phyloP scores from a whole-genome alignment of 2,113 vertebrate genomes.

The Microtus pennsylvanicus region DNA sequence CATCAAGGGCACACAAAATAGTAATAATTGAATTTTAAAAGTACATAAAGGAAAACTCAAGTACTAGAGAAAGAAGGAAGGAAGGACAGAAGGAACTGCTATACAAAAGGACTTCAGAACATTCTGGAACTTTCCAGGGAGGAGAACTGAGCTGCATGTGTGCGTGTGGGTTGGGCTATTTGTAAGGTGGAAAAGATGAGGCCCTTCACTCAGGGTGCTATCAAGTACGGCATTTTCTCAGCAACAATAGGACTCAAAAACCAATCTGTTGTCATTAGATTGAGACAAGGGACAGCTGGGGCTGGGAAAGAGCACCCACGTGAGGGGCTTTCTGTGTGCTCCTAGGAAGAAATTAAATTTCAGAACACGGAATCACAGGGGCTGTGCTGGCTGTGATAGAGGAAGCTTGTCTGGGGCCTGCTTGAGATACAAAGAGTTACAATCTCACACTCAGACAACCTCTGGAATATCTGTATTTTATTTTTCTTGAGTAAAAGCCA shows the following conservation, averaged over 20 bases:
- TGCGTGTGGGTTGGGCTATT: background rate
- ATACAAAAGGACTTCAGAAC: background rate
- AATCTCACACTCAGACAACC: too few relatives aligned
- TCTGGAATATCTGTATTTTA: background rate
- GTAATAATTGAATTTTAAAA: background rate
- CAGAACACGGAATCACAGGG: background rate
- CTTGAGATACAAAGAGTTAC: background rate
- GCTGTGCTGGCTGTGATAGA: rapidly evolving
- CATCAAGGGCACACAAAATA: background rate
- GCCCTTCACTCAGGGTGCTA: constrained; percentile 37
- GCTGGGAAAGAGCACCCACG: background rate
- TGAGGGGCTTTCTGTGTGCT: background rate
- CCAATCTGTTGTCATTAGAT: background rate
- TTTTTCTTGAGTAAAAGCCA: background rate
- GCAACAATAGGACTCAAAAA: constrained; percentile 57
- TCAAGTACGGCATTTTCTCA: constrained; percentile 40
- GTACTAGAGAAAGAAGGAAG: background rate
- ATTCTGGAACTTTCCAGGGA: constrained; percentile 38
- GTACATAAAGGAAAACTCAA: background rate
- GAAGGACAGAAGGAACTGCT: background rate
- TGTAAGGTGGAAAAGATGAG: constrained; percentile 7
- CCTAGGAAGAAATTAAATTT: background rate
- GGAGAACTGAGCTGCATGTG: background rate
- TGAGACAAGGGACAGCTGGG: background rate
- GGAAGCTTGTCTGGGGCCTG: rapidly evolving